phyloP scores from a whole-genome alignment of 2,888 invertebrate genomes.

The Eupithecia vulgata region DNA sequence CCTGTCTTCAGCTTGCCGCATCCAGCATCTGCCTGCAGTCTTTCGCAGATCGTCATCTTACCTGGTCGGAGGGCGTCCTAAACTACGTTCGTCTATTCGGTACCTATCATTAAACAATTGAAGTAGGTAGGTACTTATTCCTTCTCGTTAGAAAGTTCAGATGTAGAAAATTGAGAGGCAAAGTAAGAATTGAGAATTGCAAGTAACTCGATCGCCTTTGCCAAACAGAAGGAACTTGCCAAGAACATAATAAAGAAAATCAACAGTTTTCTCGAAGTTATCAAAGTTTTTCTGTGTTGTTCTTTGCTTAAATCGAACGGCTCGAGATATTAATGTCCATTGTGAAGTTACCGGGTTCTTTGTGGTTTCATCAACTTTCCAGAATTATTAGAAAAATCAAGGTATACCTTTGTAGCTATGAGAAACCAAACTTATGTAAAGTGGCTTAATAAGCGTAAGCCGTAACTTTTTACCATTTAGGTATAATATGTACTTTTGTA shows the following conservation, averaged over 20 bases:
- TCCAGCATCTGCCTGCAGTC: too few relatives aligned
- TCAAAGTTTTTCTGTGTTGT: conserved; percentile 10
- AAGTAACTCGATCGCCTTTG: background rate
- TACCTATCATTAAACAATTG: background rate
- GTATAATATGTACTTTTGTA: background rate
- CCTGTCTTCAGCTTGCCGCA: too few relatives aligned
- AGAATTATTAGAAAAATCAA: background rate
- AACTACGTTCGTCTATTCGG: too few relatives aligned
- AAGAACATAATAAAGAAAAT: conserved; percentile 12
- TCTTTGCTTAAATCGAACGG: conserved; percentile 12
- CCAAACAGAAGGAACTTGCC: background rate
- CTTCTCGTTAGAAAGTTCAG: background rate
- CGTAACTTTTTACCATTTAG: background rate
- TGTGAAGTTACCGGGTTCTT: conserved; percentile 4
- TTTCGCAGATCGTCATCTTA: too few relatives aligned
- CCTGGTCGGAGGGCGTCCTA: too few relatives aligned
- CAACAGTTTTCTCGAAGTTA: conserved; percentile 13
- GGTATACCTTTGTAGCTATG: background rate
- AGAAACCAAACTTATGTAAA: background rate
- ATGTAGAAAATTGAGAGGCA: background rate
- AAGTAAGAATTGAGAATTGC: background rate
- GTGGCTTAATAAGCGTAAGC: background rate
- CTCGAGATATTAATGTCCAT: conserved; percentile 18
- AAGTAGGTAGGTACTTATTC: background rate
- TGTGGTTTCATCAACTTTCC: background rate